Percentiles rank a stretch among this genome's conserved stretches.
phyloP scores from a whole-genome alignment of 2,113 vertebrate genomes.

The Thalassarche chlororhynchos region DNA sequence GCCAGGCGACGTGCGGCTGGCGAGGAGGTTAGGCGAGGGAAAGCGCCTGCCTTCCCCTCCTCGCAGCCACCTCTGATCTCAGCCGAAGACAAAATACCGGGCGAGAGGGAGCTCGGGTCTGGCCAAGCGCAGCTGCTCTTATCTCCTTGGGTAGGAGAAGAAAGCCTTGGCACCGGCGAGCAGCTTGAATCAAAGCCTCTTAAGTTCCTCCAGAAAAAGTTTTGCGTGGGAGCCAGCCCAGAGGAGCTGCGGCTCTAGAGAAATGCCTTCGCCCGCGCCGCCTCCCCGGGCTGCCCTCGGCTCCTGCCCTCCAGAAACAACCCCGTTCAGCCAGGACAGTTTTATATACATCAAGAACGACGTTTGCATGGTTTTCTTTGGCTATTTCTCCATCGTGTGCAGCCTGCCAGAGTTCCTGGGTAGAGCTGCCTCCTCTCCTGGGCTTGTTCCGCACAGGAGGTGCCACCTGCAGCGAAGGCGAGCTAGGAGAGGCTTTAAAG shows the following conservation, averaged over 20 bases:
- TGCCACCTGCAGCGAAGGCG: background rate
- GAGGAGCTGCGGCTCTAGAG: background rate
- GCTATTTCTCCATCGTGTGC: background rate
- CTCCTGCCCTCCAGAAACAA: background rate
- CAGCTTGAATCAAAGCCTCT: background rate
- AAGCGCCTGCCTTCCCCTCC: background rate
- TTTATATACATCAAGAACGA: accelerated
- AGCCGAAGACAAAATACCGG: background rate
- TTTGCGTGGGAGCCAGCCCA: background rate
- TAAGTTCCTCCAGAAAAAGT: background rate
- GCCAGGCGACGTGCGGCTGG: accelerated
- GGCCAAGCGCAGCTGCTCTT: conserved; percentile 37
- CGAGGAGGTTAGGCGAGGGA: background rate
- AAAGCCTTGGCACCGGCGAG: background rate
- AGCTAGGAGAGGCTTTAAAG: background rate
- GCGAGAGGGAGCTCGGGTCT: background rate
- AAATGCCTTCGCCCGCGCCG: background rate
- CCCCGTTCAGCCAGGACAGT: background rate
- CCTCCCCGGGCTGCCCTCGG: background rate
- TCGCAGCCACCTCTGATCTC: background rate
- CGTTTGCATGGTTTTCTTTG: background rate
- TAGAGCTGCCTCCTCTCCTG: background rate
- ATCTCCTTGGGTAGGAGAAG: conserved; percentile 18
- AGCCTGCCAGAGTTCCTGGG: background rate
- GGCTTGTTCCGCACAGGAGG: background rate